These are phyloP conservation scores for Dioctria rufipes DNA, from an alignment of 2,888 invertebrate species.

Conservation along the genomic window DNA sequence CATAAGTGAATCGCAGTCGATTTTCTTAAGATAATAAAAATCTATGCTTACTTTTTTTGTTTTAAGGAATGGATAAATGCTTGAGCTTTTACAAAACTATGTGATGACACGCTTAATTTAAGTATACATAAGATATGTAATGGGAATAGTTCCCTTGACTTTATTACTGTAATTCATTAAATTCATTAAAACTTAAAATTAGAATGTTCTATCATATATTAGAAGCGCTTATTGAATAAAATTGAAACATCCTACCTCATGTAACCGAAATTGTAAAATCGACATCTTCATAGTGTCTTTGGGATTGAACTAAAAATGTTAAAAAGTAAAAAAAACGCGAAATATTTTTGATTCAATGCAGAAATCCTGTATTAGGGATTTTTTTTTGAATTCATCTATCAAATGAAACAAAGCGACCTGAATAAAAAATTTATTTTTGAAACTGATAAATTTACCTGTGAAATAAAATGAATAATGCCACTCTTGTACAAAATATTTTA, in stretches of 20 bases:
- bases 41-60: too few species aligned
- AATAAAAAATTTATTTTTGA: background rate
- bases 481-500: background rate
- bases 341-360: background rate
- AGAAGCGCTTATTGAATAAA: background rate
- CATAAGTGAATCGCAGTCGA: too few species aligned
- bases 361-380: background rate
- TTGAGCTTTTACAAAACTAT: too few species aligned
- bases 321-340: background rate
- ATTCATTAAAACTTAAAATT: background rate
- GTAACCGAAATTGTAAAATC: slow-evolving; percentile 4
- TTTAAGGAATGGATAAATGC: background rate
- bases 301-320: background rate
- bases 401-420: background rate
- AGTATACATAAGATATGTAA: too few species aligned
- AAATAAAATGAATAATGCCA: background rate
- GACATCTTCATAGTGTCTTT: slow-evolving; percentile 47
- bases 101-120: too few species aligned
- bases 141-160: too few species aligned
- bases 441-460: background rate
- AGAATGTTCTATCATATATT: background rate
- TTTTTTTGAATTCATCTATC: background rate
- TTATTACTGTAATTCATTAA: too few species aligned
- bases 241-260: slow-evolving; percentile 41
- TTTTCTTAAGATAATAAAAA: too few species aligned